phyloP scores from a whole-genome alignment of 2,113 vertebrate genomes.

The Pseudonaja textilis region DNA sequence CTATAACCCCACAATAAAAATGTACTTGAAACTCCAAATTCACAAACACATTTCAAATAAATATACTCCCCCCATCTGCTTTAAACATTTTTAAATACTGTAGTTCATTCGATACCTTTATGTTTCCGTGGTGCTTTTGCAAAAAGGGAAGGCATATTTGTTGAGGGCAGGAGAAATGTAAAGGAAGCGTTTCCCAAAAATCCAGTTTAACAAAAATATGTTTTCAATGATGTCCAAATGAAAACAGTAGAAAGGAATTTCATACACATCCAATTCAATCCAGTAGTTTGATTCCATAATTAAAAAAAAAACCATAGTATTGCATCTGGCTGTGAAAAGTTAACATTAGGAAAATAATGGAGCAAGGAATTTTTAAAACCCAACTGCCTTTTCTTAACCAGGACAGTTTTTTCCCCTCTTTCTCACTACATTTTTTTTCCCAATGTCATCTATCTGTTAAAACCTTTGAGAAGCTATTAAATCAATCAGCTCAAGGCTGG shows the following conservation, averaged over 20 bases:
- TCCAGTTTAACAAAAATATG: background rate
- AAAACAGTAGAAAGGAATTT: background rate
- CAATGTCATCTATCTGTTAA: background rate
- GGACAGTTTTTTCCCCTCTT: background rate
- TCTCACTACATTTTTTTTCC: background rate
- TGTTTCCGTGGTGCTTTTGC: background rate
- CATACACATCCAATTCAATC: background rate
- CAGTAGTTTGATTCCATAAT: background rate
- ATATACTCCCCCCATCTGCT: background rate
- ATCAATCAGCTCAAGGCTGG: background rate
- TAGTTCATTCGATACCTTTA: background rate
- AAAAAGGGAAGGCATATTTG: background rate
- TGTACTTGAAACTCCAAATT: background rate
- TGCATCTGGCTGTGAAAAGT: background rate
- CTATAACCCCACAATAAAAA: background rate
- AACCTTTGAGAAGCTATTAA: background rate
- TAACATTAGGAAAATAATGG: background rate
- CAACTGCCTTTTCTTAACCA: background rate
- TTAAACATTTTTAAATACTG: background rate
- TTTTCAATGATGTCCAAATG: background rate
- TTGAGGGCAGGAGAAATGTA: background rate
- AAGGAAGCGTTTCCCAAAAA: background rate
- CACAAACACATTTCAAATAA: slow-evolving; percentile 1
- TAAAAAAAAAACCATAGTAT: background rate
- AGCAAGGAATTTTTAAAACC: background rate